These are phyloP conservation scores for Mastigias papua DNA, from an alignment of 30 jellyfish, hydroid and myxozoan species.

Conservation along the genomic window DNA sequence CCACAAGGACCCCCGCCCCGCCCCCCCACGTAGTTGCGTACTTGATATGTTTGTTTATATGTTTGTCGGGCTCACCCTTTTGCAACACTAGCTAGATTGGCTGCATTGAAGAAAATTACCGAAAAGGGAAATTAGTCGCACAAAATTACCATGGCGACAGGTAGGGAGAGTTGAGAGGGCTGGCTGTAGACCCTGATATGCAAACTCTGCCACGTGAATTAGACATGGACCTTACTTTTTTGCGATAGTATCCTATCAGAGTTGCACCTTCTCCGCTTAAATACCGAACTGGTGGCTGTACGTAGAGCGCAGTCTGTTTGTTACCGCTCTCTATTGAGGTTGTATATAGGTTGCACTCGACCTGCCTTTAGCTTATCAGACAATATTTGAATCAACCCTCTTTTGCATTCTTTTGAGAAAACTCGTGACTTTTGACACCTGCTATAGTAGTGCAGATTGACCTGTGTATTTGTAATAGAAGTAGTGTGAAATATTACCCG, in stretches of 20 bases:
- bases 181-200: too few relatives aligned
- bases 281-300: neutral
- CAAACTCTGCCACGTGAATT: conserved; percentile 5
- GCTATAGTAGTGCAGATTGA: neutral
- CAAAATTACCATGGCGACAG: too few relatives aligned
- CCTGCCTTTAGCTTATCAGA: neutral
- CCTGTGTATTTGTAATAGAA: neutral
- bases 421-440: neutral
- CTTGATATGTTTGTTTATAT: too few relatives aligned
- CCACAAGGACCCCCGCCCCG: too few relatives aligned
- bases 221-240: neutral
- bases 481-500: neutral
- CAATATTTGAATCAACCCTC: neutral
- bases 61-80: too few relatives aligned
- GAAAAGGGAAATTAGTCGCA: too few relatives aligned
- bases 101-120: too few relatives aligned
- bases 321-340: neutral
- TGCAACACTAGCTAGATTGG: too few relatives aligned
- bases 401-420: neutral
- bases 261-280: neutral
- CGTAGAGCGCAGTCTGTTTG: neutral
- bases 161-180: too few relatives aligned
- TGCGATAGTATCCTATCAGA: neutral
- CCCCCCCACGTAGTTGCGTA: too few relatives aligned
- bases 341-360: neutral